Evolutionary conservation across 2,797 vertebrate species (phyloP), one percentile per base, ranked within the genome.

Genomic region (Heterohyrax brucei): DNA sequence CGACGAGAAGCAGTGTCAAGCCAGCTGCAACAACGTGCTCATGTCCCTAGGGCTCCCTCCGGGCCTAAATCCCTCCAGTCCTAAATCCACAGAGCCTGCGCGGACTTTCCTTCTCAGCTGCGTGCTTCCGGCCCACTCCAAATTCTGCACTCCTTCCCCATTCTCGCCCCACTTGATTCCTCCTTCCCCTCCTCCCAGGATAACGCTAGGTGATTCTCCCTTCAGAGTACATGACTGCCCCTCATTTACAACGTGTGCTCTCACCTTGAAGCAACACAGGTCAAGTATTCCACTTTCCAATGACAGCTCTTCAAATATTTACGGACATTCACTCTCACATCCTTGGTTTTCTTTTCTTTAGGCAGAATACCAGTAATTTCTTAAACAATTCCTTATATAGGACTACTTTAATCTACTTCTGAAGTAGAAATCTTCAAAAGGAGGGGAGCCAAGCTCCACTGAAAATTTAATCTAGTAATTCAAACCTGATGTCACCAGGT

Each of bases 381-480:
- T 56, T 70, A 59, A 82, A 76, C 4, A 10, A 75, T 12, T 62
- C 14, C 4, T 77, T 30, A 10, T 4, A 68, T 10, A 33, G 78
- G 30, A 77, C 75, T 12, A 66, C 39, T 91, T 89, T 72, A 59
- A 95, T 75, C 39, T 56, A 77, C 50, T 78, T 78, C 44, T 10
- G 61, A 87, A 75, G 73, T 44, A 75, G 24, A 87, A 87, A 66
- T 19, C 56, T 66, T 91, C 64, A 91, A 26, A 39, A 89, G 59
- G 64, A 79, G 24, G 62, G 62, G 30, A 18, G 39, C 39, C 46
- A 48, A 90, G 19, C 7, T 75, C 26, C n/a, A 62, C 2, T 9
- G n/a, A 68, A 76, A 78, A 78, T 14, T 72, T 64, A 92, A n/a
- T 22, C 78, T 64, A 22, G 10, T 48, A 78, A 56, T 56, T 56